Evolutionary conservation across 2,797 vertebrate genomes (phyloP).

Genomic region (Loris lydekkerianus): DNA sequence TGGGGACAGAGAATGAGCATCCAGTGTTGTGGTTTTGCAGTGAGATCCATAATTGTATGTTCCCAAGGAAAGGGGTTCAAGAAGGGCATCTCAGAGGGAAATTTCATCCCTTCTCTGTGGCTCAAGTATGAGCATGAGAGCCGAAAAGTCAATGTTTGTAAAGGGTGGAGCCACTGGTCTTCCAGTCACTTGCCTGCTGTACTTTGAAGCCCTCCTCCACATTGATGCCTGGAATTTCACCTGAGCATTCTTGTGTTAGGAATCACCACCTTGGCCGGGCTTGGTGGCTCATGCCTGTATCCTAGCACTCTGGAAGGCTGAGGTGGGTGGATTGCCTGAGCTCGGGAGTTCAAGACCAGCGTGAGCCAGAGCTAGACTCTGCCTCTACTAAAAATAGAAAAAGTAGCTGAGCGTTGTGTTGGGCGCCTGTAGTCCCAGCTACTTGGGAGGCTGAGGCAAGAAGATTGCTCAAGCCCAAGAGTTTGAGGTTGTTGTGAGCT

Average conservation of each 20-base stretch:
- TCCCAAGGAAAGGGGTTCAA: slow-evolving; percentile 51
- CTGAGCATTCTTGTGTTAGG: background rate
- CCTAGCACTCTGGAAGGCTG: too few species aligned
- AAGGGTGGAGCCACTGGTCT: background rate
- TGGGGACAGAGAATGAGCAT: slow-evolving; percentile 67
- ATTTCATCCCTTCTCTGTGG: slow-evolving; percentile 26
- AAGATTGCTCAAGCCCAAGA: too few species aligned
- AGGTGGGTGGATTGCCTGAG: too few species aligned
- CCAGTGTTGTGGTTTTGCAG: slow-evolving; percentile 54
- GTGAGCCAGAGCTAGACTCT: too few species aligned
- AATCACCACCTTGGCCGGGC: background rate
- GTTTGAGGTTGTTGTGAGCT: too few species aligned
- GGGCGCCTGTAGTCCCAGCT: too few species aligned
- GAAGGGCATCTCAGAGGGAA: slow-evolving; percentile 54
- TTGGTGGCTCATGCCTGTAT: too few species aligned
- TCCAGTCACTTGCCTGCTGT: background rate
- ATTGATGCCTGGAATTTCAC: background rate
- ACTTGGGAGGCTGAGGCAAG: too few species aligned
- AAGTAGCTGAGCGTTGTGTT: too few species aligned
- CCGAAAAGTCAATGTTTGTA: background rate
- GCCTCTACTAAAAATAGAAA: too few species aligned
- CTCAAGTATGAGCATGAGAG: background rate
- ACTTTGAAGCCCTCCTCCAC: background rate
- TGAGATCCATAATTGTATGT: slow-evolving; percentile 67
- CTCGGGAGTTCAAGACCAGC: too few species aligned